Conservation (phyloP, 2,888 invertebrate species). For the Cactoblastis cactorum region DNA sequence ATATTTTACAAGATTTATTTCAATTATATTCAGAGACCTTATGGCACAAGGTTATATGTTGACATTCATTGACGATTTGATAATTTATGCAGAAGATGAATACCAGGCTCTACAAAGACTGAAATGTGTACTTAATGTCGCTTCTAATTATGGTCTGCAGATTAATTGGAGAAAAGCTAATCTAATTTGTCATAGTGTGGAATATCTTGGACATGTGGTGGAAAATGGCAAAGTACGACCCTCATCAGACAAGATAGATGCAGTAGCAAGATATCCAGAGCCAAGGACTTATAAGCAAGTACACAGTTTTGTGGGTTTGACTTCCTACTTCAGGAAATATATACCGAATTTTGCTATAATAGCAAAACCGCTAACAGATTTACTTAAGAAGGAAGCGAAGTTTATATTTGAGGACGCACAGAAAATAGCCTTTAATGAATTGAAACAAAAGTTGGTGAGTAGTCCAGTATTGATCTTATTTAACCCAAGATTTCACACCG, state of each 20-base stretch:
- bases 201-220: not conserved
- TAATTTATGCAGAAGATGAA: constrained; percentile 25
- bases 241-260: constrained; percentile 20
- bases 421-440: not conserved
- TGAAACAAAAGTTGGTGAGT: not conserved
- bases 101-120: not conserved
- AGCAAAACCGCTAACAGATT: constrained; percentile 20
- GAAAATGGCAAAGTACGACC: constrained; percentile 17
- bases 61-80: constrained; percentile 28
- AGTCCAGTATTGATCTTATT: not conserved
- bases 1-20: not conserved
- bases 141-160: not conserved
- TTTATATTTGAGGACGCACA: not conserved
- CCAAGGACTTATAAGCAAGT: constrained; percentile 23
- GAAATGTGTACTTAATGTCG: not conserved
- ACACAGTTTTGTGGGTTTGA: constrained; percentile 23
- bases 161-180: not conserved
- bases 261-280: constrained; percentile 22
- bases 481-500: not conserved
- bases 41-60: constrained; percentile 18
- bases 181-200: not conserved
- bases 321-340: constrained; percentile 25
- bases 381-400: not conserved
- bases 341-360: constrained; percentile 21
- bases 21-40: constrained; percentile 21